Conservation (phyloP, 2,797 vertebrate species). For the Nannoperca obscura region DNA sequence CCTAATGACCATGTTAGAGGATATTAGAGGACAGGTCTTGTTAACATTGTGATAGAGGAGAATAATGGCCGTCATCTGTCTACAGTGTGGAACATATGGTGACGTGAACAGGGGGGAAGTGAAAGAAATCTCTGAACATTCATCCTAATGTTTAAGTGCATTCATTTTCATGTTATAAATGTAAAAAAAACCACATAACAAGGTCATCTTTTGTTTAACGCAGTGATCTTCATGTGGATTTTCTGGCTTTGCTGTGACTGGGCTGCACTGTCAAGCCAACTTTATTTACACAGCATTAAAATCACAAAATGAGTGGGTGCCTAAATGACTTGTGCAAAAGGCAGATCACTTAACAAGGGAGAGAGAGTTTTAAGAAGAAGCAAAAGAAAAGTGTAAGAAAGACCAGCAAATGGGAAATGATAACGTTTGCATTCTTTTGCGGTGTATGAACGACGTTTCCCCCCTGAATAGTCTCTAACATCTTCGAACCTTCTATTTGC, state of each 20-base stretch:
- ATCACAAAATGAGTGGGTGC: not conserved
- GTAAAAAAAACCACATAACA: not conserved
- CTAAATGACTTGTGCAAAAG: no score
- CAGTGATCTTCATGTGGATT: not conserved
- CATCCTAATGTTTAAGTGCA: slow-evolving; percentile 4
- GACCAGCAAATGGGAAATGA: not conserved
- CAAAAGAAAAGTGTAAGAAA: not conserved
- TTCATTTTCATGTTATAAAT: slow-evolving; percentile 22
- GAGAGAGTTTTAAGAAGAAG: not conserved
- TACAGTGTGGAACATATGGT: slow-evolving; percentile 36
- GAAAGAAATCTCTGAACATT: slow-evolving; percentile 20
- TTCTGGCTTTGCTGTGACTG: not conserved
- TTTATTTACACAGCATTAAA: not conserved
- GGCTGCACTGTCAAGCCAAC: not conserved
- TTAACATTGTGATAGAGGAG: slow-evolving; percentile 75
- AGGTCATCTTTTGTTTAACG: slow-evolving; percentile 3
- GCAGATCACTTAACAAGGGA: not conserved
- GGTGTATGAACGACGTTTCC: not conserved
- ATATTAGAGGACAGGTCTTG: slow-evolving; percentile 71
- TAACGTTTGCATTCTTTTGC: no score
- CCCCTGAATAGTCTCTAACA: not conserved
- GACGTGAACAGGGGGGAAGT: slow-evolving; percentile 34
- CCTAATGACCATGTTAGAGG: slow-evolving; percentile 80
- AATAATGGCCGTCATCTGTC: slow-evolving; percentile 47
- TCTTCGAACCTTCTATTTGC: no score